These are phyloP conservation scores for Wiebesia pumilae DNA, from an alignment of 1,140 invertebrate species.

Conservation along the genomic window DNA sequence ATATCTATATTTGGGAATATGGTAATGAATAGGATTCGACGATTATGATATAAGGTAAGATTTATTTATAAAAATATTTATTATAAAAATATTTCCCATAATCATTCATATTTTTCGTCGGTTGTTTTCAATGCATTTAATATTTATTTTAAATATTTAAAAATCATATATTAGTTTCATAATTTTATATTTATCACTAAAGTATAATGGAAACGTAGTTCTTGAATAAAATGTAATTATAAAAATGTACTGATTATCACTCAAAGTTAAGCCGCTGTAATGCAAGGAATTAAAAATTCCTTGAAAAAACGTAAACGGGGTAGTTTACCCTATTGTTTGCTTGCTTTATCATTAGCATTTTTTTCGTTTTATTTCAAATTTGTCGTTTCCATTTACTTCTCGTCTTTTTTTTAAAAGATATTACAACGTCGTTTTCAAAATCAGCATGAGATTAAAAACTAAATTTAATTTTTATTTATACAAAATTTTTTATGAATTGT, in stretches of 20 bases:
- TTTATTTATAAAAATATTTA: neutral
- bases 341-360: constrained; percentile 1
- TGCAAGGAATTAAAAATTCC: constrained; percentile 1
- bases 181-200: too few species aligned
- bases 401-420: neutral
- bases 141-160: neutral
- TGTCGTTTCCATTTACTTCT: neutral
- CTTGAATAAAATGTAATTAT: neutral
- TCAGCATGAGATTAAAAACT: neutral
- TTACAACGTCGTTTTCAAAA: neutral
- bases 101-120: neutral
- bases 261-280: neutral
- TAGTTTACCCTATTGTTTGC: constrained; percentile 13
- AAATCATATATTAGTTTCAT: too few species aligned
- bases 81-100: neutral
- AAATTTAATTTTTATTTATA: neutral
- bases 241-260: neutral
- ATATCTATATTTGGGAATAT: too few species aligned
- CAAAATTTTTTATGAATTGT: neutral
- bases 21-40: too few species aligned
- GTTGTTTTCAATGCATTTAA: neutral
- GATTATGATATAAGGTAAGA: too few species aligned
- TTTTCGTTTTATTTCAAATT: constrained; percentile 1
- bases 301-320: constrained; percentile 3
- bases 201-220: neutral